Evolutionary conservation across 2,797 vertebrate species (phyloP), one percentile per base, ranked within the genome.

Genomic region (Acrossocheilus fasciatus): DNA sequence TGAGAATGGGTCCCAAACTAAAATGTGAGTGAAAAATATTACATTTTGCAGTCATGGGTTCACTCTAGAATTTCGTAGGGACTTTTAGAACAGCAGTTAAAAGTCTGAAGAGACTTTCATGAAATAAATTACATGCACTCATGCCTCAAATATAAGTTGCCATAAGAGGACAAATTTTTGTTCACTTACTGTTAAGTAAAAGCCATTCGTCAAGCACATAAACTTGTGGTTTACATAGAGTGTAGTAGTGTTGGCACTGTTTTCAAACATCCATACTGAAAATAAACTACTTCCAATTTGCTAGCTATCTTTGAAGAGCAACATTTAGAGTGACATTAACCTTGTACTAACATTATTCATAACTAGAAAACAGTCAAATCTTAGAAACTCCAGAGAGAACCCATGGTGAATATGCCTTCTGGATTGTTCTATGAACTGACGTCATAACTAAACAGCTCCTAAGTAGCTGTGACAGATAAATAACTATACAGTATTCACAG

Each of bases 401-500:
- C 3, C 12, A 59, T 43, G 76, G 36, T 78, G 4, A 78, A 26
- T 43, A 10, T 59, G 76, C 76, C 14, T 41, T 62, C 23, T 41
- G 36, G 54, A 4, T 15, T 59, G 18, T 10, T 52, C 20, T 78
- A 15, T n/a, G 23, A 73, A 73, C 17, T 73, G 12, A 59, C 20
- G 36, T 70, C 34, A 39, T 23, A 34, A 17, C 64, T 66, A 30
- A 69, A 57, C 18, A 78, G 30, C n/a, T 23, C 50, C 18, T 30
- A 47, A 20, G 50, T 17, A 57, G 50, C 30, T 78, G 52, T 36
- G 50, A 34, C 45, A 54, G 18, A 70, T 26, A 20, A 36, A 10
- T 68, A 50, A 41, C 47, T 69, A 50, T 39, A 82, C 20, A 72
- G 43, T 39, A 70, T 30, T 86, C 84, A 41, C 15, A 15, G 54